These are phyloP conservation scores for Lasioglossum marginatum DNA, from an alignment of 2,888 invertebrate species.

Conservation along the genomic window DNA sequence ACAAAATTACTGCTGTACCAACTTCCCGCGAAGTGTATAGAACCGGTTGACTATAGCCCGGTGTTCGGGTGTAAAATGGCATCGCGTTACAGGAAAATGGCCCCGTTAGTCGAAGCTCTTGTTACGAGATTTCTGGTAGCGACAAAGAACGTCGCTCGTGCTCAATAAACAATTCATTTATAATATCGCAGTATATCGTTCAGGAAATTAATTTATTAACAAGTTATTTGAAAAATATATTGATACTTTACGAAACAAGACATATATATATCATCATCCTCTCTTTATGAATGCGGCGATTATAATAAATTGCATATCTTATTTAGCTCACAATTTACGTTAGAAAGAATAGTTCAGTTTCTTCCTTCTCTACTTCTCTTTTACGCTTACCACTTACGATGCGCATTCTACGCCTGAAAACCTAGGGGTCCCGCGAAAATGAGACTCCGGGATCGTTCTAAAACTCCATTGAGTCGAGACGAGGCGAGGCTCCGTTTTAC, in stretches of 20 bases:
- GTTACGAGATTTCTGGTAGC: neutral
- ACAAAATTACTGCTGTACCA: neutral
- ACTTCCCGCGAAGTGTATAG: neutral
- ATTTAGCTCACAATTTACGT: too few species aligned
- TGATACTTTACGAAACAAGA: neutral
- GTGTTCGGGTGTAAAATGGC: neutral
- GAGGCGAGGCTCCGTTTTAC: neutral
- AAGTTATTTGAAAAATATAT: neutral
- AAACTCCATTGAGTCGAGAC: neutral
- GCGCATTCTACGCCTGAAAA: neutral
- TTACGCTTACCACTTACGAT: too few species aligned
- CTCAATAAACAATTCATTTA: neutral
- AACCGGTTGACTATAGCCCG: neutral
- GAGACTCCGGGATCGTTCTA: neutral
- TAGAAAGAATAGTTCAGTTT: too few species aligned
- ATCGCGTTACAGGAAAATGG: neutral
- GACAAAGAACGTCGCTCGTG: neutral
- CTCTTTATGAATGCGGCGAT: too few species aligned
- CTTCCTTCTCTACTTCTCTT: too few species aligned
- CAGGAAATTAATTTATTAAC: neutral
- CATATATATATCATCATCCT: too few species aligned
- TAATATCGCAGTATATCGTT: neutral
- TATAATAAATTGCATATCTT: too few species aligned
- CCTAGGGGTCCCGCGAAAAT: neutral
- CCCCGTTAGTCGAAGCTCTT: neutral